Percentiles rank a stretch among this genome's conserved stretches.
These are phyloP conservation scores for Smutsia gigantea DNA, from an alignment of 2,797 vertebrate species.

Conservation along the genomic window DNA sequence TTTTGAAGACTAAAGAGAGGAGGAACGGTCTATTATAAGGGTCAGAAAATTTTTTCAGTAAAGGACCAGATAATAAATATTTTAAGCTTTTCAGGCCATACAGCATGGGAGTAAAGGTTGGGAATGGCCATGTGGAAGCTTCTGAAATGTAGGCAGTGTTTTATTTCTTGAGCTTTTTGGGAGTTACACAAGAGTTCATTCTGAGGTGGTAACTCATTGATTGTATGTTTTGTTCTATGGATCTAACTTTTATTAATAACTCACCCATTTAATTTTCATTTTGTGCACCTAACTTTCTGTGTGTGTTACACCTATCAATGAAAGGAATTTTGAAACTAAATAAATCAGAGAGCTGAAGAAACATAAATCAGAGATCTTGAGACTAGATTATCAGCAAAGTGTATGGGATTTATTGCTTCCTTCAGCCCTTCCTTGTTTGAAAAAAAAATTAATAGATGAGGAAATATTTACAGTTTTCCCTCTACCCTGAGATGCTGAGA, in stretches of 20 bases:
- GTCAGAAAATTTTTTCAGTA: background rate
- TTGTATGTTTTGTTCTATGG: background rate
- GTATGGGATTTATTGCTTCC: background rate
- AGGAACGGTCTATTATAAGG: background rate
- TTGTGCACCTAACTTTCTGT: background rate
- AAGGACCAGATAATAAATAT: background rate
- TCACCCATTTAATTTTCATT: background rate
- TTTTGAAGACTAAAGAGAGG: background rate
- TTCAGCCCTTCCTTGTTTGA: background rate
- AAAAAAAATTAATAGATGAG: constrained; percentile 26
- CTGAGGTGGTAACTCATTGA: background rate
- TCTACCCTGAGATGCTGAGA: background rate
- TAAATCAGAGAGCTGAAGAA: background rate
- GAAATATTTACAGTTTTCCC: background rate
- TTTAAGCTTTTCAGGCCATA: background rate
- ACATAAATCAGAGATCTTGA: background rate
- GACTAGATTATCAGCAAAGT: background rate
- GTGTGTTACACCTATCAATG: background rate
- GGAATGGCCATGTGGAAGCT: background rate
- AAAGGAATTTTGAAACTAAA: constrained; percentile 46
- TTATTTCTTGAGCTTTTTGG: background rate
- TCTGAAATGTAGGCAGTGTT: background rate
- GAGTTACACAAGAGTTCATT: background rate
- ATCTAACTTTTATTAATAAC: background rate
- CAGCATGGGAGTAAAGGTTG: background rate